phyloP scores from a whole-genome alignment of 2,797 vertebrate species.

The Xenopus petersii region DNA sequence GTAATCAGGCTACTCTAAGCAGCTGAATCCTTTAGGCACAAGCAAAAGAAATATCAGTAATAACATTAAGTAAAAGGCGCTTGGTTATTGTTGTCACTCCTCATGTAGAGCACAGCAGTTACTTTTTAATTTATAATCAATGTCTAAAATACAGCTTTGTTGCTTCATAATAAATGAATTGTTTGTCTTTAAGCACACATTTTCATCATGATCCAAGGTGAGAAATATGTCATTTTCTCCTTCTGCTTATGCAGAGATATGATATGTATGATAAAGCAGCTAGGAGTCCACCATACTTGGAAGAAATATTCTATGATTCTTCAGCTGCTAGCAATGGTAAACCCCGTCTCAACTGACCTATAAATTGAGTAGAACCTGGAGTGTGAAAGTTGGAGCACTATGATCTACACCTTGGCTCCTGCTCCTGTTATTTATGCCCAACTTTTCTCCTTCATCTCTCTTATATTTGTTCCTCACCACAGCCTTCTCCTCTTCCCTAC shows the following conservation, averaged over 20 bases:
- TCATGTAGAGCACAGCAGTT: constrained; percentile 67
- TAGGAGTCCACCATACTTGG: too few species aligned
- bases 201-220: constrained; percentile 58
- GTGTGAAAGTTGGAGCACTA: too few species aligned
- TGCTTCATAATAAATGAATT: constrained; percentile 65
- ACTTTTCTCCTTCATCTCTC: too few species aligned
- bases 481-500: too few species aligned
- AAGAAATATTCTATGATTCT: too few species aligned
- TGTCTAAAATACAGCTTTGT: constrained; percentile 62
- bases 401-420: too few species aligned
- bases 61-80: constrained; percentile 64
- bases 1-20: constrained; percentile 49
- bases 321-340: too few species aligned
- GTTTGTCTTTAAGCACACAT: constrained; percentile 59
- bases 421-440: too few species aligned
- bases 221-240: constrained; percentile 41
- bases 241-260: background rate
- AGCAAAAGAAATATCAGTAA: constrained; percentile 54
- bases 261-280: too few species aligned
- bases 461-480: too few species aligned
- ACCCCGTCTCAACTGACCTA: too few species aligned
- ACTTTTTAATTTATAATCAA: constrained; percentile 76
- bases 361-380: too few species aligned
- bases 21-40: constrained; percentile 48
- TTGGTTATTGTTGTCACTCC: constrained; percentile 67